phyloP scores from a whole-genome alignment of 2,888 invertebrate species.

The Sesia apiformis region DNA sequence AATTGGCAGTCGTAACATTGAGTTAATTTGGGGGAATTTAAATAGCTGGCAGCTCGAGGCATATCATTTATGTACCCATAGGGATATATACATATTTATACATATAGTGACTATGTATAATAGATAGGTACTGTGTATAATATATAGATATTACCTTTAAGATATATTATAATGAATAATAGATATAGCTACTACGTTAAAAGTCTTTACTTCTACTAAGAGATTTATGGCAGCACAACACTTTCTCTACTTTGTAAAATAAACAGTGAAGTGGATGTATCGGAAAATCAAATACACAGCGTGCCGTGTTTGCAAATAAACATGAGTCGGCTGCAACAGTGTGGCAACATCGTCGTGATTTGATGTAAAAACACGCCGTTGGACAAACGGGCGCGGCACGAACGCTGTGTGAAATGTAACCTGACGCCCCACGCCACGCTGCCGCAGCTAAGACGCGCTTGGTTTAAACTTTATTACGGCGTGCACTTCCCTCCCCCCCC shows the following conservation, averaged over 20 bases:
- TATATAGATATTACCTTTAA: too few relatives aligned
- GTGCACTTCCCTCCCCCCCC: slow-evolving; percentile 36
- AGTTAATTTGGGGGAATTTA: too few relatives aligned
- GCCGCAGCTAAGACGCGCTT: slow-evolving; percentile 49
- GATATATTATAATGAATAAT: too few relatives aligned
- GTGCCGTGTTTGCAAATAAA: slow-evolving; percentile 55
- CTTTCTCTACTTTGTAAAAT: slow-evolving; percentile 34
- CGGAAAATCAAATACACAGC: slow-evolving; percentile 46
- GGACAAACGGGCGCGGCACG: slow-evolving; percentile 42
- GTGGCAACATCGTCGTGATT: slow-evolving; percentile 54
- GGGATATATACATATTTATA: too few relatives aligned
- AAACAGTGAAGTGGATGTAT: slow-evolving; percentile 43
- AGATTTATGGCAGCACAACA: background rate
- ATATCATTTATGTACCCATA: too few relatives aligned
- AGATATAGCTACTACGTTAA: too few relatives aligned
- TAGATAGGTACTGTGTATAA: too few relatives aligned
- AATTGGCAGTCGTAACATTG: slow-evolving; percentile 44
- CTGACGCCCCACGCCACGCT: slow-evolving; percentile 32
- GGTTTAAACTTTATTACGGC: slow-evolving; percentile 69
- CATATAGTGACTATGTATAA: too few relatives aligned
- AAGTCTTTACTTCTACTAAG: too few relatives aligned
- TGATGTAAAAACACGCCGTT: slow-evolving; percentile 52
- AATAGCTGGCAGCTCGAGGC: too few relatives aligned
- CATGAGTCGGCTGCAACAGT: slow-evolving; percentile 48
- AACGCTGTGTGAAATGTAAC: slow-evolving; percentile 34